Conservation (phyloP, 30 jellyfish, hydroid and myxozoan species). For the Phacellophora camtschatica region DNA sequence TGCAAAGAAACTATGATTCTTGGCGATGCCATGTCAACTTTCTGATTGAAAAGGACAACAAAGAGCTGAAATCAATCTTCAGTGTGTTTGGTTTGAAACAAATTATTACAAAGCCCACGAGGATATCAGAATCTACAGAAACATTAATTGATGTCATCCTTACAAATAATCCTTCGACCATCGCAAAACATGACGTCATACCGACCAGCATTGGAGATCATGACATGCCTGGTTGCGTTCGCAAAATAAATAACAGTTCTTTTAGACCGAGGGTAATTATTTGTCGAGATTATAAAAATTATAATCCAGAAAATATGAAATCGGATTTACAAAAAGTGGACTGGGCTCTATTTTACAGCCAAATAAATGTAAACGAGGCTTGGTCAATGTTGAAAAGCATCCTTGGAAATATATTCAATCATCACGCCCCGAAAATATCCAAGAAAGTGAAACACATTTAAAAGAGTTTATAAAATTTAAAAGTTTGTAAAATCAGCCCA, state of each 20-base stretch:
- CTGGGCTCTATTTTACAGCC: background rate
- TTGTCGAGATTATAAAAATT: conserved; percentile 2
- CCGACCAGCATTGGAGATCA: conserved; percentile 20
- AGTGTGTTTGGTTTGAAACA: conserved; percentile 24
- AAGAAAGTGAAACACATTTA: too few relatives aligned
- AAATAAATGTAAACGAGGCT: background rate
- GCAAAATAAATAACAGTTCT: background rate
- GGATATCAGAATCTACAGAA: conserved; percentile 22
- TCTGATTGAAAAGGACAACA: background rate
- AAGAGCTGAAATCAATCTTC: background rate
- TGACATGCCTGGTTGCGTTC: conserved; percentile 22
- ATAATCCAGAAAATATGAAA: background rate
- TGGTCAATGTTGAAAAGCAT: background rate
- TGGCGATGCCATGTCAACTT: conserved; percentile 4
- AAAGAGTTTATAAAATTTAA: too few relatives aligned
- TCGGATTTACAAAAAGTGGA: background rate
- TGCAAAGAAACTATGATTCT: background rate
- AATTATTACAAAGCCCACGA: conserved; percentile 14
- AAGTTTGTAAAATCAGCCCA: too few relatives aligned
- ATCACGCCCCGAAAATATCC: too few relatives aligned
- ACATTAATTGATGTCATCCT: conserved; percentile 23
- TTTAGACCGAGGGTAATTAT: background rate
- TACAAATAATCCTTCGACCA: background rate
- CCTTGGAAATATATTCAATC: too few relatives aligned
- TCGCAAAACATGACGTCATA: background rate